A percentile compares a stretch with the other conserved stretches of the same genome.
Conservation (phyloP, 1,140 invertebrate genomes). For the Heliconius congener region DNA sequence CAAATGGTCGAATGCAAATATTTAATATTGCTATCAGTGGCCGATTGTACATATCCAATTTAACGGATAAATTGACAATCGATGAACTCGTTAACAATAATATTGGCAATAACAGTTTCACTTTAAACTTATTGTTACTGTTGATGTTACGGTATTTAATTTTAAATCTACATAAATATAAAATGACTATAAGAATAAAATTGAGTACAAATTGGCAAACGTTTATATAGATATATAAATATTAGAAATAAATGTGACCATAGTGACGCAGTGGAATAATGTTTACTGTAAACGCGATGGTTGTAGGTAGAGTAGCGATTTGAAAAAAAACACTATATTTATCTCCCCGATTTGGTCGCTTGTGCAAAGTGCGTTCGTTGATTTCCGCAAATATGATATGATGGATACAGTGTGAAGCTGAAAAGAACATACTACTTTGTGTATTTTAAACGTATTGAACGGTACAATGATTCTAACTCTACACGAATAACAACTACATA, state of each 20-base stretch:
- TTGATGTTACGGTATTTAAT: neutral
- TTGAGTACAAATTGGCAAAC: neutral
- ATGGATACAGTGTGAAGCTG: too few species aligned
- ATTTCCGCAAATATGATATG: too few species aligned
- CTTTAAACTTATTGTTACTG: slow-evolving; percentile 17
- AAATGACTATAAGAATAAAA: neutral
- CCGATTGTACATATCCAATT: slow-evolving; percentile 33
- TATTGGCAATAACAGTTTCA: slow-evolving; percentile 18
- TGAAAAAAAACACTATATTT: too few species aligned
- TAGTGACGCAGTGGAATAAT: too few species aligned
- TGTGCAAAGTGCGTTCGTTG: too few species aligned
- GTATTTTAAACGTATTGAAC: too few species aligned
- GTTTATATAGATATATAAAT: neutral
- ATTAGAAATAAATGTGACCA: neutral
- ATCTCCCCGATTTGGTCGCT: too few species aligned
- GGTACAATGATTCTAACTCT: too few species aligned
- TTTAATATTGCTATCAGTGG: slow-evolving; percentile 33
- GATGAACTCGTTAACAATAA: slow-evolving; percentile 32
- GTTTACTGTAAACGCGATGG: too few species aligned
- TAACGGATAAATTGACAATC: slow-evolving; percentile 35
- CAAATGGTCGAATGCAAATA: slow-evolving; percentile 28
- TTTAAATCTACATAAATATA: neutral
- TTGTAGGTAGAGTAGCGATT: too few species aligned
- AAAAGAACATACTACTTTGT: too few species aligned
- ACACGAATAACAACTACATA: too few species aligned